phyloP scores from a whole-genome alignment of 2,888 invertebrate genomes.

The Stratiomys singularior region DNA sequence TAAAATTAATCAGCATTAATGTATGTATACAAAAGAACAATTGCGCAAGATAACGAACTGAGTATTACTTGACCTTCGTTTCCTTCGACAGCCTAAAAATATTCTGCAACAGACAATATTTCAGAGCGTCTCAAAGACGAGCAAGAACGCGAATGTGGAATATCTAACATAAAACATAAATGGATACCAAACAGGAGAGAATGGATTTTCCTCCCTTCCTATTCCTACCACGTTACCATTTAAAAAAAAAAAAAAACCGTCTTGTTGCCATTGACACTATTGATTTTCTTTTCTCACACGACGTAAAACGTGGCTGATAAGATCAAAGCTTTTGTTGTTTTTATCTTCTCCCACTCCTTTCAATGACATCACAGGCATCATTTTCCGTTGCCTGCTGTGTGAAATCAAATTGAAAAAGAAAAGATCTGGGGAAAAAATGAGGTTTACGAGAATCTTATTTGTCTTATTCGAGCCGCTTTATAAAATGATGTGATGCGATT shows the following conservation, averaged over 20 bases:
- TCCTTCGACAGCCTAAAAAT: not conserved
- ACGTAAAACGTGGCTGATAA: not conserved
- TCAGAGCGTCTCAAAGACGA: too few species aligned
- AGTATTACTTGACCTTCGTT: not conserved
- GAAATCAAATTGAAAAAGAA: not conserved
- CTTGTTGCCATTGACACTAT: conserved; percentile 25
- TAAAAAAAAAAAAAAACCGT: not conserved
- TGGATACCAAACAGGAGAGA: not conserved
- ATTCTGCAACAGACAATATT: not conserved
- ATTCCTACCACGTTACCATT: not conserved
- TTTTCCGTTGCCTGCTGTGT: not conserved
- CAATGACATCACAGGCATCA: not conserved
- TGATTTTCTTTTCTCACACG: not conserved
- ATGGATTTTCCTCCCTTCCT: not conserved
- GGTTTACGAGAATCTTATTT: not conserved
- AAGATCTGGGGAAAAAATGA: too few species aligned
- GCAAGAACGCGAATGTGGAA: too few species aligned
- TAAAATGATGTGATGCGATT: not conserved
- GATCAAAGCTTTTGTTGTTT: not conserved
- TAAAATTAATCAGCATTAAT: not conserved
- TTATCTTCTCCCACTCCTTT: not conserved
- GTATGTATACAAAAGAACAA: not conserved
- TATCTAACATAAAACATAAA: not conserved
- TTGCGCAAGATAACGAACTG: not conserved
- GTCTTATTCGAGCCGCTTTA: not conserved